Percentiles rank a stretch among this genome's conserved stretches.
These are phyloP conservation scores for Lochmaea crataegi DNA, from an alignment of 2,888 invertebrate genomes.

Conservation along the genomic window DNA sequence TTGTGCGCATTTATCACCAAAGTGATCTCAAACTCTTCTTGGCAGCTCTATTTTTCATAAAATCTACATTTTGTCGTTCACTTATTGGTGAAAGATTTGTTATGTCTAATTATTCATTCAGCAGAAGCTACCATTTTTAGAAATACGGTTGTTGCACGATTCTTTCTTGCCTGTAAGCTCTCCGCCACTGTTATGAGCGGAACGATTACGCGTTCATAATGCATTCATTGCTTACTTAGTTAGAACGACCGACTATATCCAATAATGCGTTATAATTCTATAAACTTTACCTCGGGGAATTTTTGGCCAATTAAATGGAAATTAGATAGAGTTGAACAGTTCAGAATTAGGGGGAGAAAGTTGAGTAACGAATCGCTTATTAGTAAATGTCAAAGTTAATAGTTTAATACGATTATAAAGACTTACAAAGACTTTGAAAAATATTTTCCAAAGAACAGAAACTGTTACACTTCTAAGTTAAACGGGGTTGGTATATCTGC, in stretches of 20 bases:
- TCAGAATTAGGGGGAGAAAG: slow-evolving; percentile 31
- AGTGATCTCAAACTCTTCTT: too few species aligned
- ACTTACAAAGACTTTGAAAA: too few species aligned
- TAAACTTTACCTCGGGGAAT: slow-evolving; percentile 45
- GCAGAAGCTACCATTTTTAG: background rate
- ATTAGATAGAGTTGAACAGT: slow-evolving; percentile 32
- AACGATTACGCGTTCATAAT: slow-evolving; percentile 57
- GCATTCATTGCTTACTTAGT: slow-evolving; percentile 58
- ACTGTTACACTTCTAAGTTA: too few species aligned
- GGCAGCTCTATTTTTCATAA: background rate
- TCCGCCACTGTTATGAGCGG: slow-evolving; percentile 37
- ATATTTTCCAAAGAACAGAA: too few species aligned
- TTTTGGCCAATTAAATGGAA: slow-evolving; percentile 45
- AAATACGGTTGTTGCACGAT: background rate
- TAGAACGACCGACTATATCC: slow-evolving; percentile 50
- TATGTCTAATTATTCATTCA: background rate
- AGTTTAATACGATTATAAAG: too few species aligned
- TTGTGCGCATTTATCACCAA: too few species aligned
- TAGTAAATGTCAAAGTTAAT: too few species aligned
- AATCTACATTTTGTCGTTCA: background rate
- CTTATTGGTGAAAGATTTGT: background rate
- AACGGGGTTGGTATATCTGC: too few species aligned
- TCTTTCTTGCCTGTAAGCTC: background rate
- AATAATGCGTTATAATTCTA: slow-evolving; percentile 54
- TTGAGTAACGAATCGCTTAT: slow-evolving; percentile 19